These are phyloP conservation scores for Oostethus manadensis DNA, from an alignment of 2,113 vertebrate genomes.

Conservation along the genomic window DNA sequence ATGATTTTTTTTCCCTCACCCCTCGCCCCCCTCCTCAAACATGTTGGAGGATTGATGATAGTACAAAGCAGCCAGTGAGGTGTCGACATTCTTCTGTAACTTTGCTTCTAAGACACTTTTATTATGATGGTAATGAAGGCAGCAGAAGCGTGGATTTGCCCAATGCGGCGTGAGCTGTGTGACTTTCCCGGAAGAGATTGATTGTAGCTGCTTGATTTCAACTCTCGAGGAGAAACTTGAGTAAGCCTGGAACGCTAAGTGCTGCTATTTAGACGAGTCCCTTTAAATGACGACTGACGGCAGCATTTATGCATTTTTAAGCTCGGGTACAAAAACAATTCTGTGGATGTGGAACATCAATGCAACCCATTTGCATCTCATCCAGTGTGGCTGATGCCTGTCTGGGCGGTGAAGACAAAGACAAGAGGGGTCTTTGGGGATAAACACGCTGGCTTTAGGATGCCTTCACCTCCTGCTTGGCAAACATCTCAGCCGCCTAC, in stretches of 20 bases:
- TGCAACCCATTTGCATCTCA: too few relatives aligned
- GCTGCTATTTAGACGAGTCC: conserved; percentile 2
- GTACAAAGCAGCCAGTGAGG: conserved; percentile 62
- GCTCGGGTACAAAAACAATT: too few relatives aligned
- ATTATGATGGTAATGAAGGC: conserved; percentile 61
- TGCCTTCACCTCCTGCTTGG: too few relatives aligned
- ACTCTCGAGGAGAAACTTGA: conserved; percentile 12
- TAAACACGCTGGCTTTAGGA: too few relatives aligned
- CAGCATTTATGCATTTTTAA: background rate
- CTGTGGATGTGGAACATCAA: too few relatives aligned
- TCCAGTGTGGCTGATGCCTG: too few relatives aligned
- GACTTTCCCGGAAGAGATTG: background rate
- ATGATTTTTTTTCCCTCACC: conserved; percentile 38
- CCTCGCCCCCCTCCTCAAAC: conserved; percentile 32
- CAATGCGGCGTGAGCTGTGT: background rate
- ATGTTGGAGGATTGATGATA: conserved; percentile 66
- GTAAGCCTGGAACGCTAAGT: conserved; percentile 16
- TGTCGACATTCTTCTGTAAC: conserved; percentile 59
- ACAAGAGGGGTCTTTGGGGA: too few relatives aligned
- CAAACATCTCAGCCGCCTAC: too few relatives aligned
- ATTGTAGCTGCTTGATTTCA: conserved; percentile 1
- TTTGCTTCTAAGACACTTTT: conserved; percentile 56
- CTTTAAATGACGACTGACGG: conserved; percentile 16
- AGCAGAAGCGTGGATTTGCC: conserved; percentile 25
- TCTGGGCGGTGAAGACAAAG: too few relatives aligned